phyloP scores from a whole-genome alignment of 2,797 vertebrate genomes.

The Xiphophorus birchmanni region DNA sequence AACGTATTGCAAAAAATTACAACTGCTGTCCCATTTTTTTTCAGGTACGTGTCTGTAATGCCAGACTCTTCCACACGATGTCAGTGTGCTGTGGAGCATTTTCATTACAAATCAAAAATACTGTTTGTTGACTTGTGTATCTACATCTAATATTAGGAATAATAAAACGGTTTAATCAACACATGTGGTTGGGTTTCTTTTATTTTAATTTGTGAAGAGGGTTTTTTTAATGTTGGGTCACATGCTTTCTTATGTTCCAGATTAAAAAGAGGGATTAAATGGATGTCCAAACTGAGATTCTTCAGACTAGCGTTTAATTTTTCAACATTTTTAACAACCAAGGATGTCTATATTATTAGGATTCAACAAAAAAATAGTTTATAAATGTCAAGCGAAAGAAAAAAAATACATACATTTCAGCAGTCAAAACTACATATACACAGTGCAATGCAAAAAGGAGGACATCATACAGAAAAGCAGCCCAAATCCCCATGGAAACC shows the following conservation, averaged over 20 bases:
- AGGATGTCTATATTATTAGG: background rate
- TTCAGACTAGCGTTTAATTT: background rate
- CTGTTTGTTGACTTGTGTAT: slow-evolving; percentile 87
- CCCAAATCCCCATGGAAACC: background rate
- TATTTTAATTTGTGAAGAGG: background rate
- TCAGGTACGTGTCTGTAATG: slow-evolving; percentile 83
- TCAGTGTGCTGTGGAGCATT: slow-evolving; percentile 87
- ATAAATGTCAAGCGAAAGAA: background rate
- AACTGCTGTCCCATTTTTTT: slow-evolving; percentile 84
- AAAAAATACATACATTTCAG: background rate
- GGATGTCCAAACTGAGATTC: background rate
- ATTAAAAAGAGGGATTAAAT: background rate
- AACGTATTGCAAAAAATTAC: slow-evolving; percentile 80
- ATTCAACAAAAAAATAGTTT: background rate
- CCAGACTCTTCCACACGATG: slow-evolving; percentile 82
- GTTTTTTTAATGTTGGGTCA: background rate
- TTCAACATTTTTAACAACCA: background rate
- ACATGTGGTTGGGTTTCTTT: slow-evolving; percentile 9
- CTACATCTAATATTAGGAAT: slow-evolving; percentile 86
- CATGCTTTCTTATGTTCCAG: background rate
- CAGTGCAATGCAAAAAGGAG: background rate
- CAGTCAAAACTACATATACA: background rate
- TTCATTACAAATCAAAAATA: slow-evolving; percentile 80
- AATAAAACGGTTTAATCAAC: slow-evolving; percentile 85
- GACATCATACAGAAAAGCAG: background rate